These are phyloP conservation scores for Ivindomyrus marchei DNA, from an alignment of 2,113 vertebrate species.

Conservation along the genomic window DNA sequence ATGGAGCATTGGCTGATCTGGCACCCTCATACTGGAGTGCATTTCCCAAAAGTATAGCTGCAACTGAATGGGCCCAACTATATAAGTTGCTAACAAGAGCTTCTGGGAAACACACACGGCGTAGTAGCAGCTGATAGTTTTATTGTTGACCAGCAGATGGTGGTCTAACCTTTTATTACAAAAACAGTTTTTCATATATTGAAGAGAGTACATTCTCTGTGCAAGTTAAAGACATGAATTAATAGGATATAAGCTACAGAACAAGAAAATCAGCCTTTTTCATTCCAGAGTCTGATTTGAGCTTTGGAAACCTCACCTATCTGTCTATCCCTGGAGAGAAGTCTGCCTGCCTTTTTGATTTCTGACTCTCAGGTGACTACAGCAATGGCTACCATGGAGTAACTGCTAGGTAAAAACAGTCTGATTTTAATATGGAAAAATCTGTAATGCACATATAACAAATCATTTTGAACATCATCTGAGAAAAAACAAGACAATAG, in stretches of 20 bases:
- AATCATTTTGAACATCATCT: neutral
- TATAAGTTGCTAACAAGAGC: neutral
- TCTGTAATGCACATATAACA: neutral
- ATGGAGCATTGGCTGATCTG: neutral
- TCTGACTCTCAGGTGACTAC: constrained; percentile 8
- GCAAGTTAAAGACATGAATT: neutral
- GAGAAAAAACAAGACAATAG: neutral
- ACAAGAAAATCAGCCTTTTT: neutral
- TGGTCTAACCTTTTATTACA: neutral
- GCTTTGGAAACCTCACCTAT: neutral
- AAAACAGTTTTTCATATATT: neutral
- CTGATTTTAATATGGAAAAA: neutral
- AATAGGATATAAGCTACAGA: neutral
- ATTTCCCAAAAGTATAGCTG: neutral
- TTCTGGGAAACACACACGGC: neutral
- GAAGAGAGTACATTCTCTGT: neutral
- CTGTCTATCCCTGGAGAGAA: neutral
- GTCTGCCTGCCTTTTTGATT: neutral
- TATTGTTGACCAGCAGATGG: constrained; percentile 14
- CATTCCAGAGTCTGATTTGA: neutral
- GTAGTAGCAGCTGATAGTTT: neutral
- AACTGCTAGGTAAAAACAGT: neutral
- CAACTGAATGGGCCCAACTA: neutral
- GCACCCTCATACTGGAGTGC: neutral
- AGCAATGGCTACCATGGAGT: neutral